Evolutionary conservation across 2,113 vertebrate genomes (phyloP), one percentile per base, ranked within the genome.

Genomic region (Myanophis thanlyinensis): DNA sequence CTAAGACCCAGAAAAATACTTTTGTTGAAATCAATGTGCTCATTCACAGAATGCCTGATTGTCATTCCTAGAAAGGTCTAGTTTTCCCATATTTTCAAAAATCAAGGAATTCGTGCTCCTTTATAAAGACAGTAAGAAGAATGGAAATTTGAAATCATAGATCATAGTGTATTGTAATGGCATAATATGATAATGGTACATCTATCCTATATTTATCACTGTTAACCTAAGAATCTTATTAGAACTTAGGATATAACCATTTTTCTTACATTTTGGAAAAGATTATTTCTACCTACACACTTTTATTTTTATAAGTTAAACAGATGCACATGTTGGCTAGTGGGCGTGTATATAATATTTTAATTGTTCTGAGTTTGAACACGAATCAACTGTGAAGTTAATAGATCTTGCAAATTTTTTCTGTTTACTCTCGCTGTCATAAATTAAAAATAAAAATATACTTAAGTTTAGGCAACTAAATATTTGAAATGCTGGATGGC

Each of bases 51-150:
- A 40, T 35, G 35, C 67, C 67, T 73, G 12, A 5, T 35, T 35
- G 67, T 73, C n/a, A 73, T 73, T 73, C 22, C 86, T 0, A 0
- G 6, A 44, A 92, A 47, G 22, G 5, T 1, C 18, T 54, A 84
- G 49, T 5, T 85, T 85, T 85, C 52, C 30, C 84, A 30, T 35
- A 13, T 59, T 15, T 85, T 4, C 51, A 89, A 35, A 85, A 89
- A 20, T 25, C 15, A 52, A 25, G 44, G 1, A 46, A 27, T 30
- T 62, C 13, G 25, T 47, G 40, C 25, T 89, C 44, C 46, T 47
- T 46, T 44, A 30, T 4, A 23, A 46, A 15, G 62, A 90, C 46
- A 3, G 88, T 0, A 2, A 59, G 25, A 86, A 87, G 10, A 94
- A 62, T 85, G 49, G 85, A 94, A 62, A 1, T 87, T 40, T 88